Evolutionary conservation across 1,140 invertebrate genomes (phyloP), one percentile per base, ranked within the genome.

Genomic region (Leptinotarsa lineolata): DNA sequence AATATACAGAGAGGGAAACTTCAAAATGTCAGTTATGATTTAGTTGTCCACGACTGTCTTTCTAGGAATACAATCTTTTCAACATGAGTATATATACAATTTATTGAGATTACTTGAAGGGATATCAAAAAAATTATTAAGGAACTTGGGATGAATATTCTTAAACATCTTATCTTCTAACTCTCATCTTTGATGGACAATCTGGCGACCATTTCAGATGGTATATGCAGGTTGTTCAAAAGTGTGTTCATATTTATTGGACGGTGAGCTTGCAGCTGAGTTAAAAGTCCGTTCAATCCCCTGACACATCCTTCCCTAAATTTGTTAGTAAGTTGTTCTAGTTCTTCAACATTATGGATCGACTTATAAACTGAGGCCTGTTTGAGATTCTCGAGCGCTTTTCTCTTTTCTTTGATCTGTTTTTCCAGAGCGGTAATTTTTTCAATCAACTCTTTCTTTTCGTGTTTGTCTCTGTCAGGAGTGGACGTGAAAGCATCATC

Each of bases 171-270:
- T 4, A 39, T 11, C 30, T 39, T 39, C 8, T 63, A 54, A 54
- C 4, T 54, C 0, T n/a, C 48, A 0, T 54, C 20, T 30, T 4
- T 70, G 54, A 70, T 4, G n/a, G 18, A 11, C 21, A 76, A 66
- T 21, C 71, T 73, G 58, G 65, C 21, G 18, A 75, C 60, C 68
- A 73, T 72, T 44, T 72, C 30, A 64, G 70, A 5, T 12, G 79
- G 73, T 20, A 81, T 72, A 20, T 74, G 69, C 65, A 81, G 66
- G 44, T 78, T 77, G 12, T 54, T 68, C 30, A 81, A 73, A 54
- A 80, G 69, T 1, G 60, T 76, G 15, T 65, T 22, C 78, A 80
- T 78, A 46, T 78, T 75, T 18, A 80, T 80, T 18, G 58, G 44
- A 3, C 60, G 74, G 63, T 81, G 74, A 66, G 72, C 64, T 21